Evolutionary conservation across 2,888 invertebrate genomes (phyloP).

Genomic region (Xanthorhoe spadicearia): DNA sequence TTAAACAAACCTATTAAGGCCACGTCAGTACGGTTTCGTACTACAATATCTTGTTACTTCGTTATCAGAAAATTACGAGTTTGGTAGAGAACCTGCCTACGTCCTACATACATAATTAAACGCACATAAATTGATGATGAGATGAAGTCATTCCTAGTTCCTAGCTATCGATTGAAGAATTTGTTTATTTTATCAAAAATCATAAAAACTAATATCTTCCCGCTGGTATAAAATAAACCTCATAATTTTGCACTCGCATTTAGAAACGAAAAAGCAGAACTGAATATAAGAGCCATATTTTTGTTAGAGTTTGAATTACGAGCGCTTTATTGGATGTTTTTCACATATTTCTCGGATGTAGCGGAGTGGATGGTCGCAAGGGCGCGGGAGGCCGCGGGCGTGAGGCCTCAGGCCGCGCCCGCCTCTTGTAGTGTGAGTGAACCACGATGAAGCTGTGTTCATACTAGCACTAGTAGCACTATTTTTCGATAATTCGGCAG

Average conservation of each 20-base stretch:
- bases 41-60: too few species aligned
- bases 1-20: too few species aligned
- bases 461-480: too few species aligned
- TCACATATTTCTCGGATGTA: not conserved
- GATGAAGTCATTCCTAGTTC: not conserved
- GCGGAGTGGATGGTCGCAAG: not conserved
- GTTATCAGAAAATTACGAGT: too few species aligned
- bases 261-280: not conserved
- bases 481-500: too few species aligned
- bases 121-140: not conserved
- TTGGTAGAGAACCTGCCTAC: too few species aligned
- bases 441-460: too few species aligned
- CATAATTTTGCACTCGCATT: not conserved
- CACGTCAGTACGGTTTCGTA: too few species aligned
- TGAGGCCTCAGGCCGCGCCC: too few species aligned
- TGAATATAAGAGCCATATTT: not conserved
- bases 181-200: not conserved
- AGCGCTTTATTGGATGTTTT: constrained; percentile 8
- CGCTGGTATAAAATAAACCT: not conserved
- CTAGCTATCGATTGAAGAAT: not conserved
- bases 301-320: constrained; percentile 7
- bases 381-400: too few species aligned
- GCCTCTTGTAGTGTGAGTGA: too few species aligned
- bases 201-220: not conserved
- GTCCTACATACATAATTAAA: too few species aligned